Percentiles rank a stretch among this genome's conserved stretches.
Conservation (phyloP, 2,797 vertebrate species). For the Pangasius krempfi region DNA sequence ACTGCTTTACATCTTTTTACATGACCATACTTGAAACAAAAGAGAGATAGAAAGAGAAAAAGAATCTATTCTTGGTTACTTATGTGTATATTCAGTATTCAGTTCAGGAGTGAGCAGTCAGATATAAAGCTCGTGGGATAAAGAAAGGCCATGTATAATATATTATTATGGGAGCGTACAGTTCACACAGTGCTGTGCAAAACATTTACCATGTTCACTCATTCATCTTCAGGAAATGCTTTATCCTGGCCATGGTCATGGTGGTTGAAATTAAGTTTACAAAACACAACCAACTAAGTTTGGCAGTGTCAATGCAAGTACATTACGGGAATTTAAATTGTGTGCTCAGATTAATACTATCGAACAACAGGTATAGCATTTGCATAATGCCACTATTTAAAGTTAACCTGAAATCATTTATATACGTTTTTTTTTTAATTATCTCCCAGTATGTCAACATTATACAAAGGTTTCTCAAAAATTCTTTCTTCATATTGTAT, state of each 20-base stretch:
- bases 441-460: background rate
- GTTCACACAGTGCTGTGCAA: background rate
- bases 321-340: background rate
- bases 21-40: background rate
- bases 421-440: background rate
- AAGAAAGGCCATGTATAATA: background rate
- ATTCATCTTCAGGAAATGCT: background rate
- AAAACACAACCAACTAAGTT: background rate
- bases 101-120: constrained; percentile 6
- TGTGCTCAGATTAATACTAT: background rate
- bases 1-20: background rate
- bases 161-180: background rate
- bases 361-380: background rate
- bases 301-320: background rate
- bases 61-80: constrained; percentile 49
- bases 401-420: background rate
- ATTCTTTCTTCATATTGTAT: background rate
- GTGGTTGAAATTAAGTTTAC: background rate
- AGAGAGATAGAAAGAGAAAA: background rate
- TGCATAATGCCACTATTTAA: background rate
- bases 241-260: background rate
- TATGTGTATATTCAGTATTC: constrained; percentile 58
- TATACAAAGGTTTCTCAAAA: background rate
- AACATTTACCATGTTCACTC: background rate
- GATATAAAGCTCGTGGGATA: background rate